Conservation (phyloP, 2,797 vertebrate species). For the Emys orbicularis region DNA sequence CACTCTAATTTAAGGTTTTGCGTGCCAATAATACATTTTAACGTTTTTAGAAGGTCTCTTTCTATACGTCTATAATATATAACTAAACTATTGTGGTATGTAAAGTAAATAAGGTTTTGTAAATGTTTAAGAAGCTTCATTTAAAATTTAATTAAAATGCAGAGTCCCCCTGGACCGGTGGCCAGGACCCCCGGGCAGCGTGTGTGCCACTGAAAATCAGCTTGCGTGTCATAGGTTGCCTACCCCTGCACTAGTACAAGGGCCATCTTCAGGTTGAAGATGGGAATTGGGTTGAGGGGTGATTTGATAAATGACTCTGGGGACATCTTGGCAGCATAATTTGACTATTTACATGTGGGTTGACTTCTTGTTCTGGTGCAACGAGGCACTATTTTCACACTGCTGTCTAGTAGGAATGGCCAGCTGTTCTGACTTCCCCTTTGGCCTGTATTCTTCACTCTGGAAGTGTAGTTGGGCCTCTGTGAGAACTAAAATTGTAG, state of each 20-base stretch:
- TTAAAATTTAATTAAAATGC: too few relatives aligned
- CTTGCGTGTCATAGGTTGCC: too few relatives aligned
- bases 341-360: neutral
- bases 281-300: neutral
- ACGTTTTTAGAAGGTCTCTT: too few relatives aligned
- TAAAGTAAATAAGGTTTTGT: too few relatives aligned
- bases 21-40: too few relatives aligned
- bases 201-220: too few relatives aligned
- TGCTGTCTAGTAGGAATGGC: rapidly evolving
- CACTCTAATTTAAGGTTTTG: too few relatives aligned
- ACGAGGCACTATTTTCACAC: neutral
- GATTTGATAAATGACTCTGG: neutral
- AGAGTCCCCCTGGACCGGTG: too few relatives aligned
- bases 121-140: too few relatives aligned
- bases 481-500: neutral
- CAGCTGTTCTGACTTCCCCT: neutral
- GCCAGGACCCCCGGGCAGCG: too few relatives aligned
- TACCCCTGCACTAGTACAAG: neutral
- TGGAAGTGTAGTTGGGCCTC: neutral
- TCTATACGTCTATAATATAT: too few relatives aligned
- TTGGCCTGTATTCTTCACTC: neutral
- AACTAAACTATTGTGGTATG: too few relatives aligned
- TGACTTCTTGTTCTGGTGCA: neutral
- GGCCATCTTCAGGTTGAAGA: neutral
- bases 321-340: neutral